Evolutionary conservation across 2,113 vertebrate species (phyloP), one percentile per base, ranked within the genome.

Genomic region (Malurus elegans): DNA sequence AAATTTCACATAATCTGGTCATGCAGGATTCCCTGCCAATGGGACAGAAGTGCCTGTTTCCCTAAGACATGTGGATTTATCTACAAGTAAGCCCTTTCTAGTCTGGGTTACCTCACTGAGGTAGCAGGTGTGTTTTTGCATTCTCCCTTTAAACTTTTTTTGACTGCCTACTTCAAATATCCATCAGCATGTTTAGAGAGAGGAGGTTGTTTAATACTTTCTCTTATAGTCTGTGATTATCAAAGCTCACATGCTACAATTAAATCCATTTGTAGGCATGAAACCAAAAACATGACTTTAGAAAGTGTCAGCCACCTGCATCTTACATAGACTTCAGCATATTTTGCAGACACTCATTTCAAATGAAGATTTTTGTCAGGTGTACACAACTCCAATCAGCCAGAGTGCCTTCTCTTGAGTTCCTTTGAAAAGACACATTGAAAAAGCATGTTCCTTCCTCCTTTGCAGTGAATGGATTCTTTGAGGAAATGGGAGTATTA

Each of bases 401-500:
- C 72, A 47, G 40, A 86, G n/a, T 5, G 4, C 44, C 48, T 82
- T 50, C 29, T 13, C 74, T 64, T 1, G 32, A 92, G 67, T 20
- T 60, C 47, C 78, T 66, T 83, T 54, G 20, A 62, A 89, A 92
- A 88, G 60, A 50, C 8, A 7, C 32, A 31, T 32, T 70, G 81
- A 40, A 61, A 81, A 85, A 67, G 32, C 20, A 56, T 14, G 18
- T 32, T 90, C 44, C 87, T 88, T 94, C 82, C 19, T 66, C n/a
- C 67, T 86, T 26, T 24, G 16, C 60, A 80, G 72, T 69, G 85
- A 88, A 86, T 36, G 79, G 71, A 74, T 94, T 92, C 78, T 93
- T 80, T 86, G 82, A 92, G 95, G 92, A 93, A 94, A 88, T 75
- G 82, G 79, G 79, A 90, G 72, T 65, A 93, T 93, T 92, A 92